Evolutionary conservation across 2,888 invertebrate species (phyloP).

Genomic region (Chrysolina oricalcia): DNA sequence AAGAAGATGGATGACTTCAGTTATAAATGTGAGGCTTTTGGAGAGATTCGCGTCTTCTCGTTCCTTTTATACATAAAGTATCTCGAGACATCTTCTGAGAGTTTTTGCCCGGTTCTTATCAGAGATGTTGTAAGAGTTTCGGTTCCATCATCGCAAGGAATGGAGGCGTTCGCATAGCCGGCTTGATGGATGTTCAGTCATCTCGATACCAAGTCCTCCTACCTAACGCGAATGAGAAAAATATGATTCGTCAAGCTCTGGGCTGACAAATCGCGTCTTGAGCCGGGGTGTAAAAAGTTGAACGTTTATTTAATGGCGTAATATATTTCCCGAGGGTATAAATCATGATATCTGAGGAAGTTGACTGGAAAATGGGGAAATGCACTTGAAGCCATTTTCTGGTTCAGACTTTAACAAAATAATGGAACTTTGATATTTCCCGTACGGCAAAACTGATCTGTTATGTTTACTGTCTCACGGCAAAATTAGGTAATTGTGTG

Average conservation of each 20-base stretch:
- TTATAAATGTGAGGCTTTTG: constrained; percentile 74
- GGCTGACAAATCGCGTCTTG: constrained; percentile 59
- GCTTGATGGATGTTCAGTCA: constrained; percentile 68
- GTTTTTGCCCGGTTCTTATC: constrained; percentile 70
- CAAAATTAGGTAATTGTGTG: no score
- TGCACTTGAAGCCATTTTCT: neutral
- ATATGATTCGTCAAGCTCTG: constrained; percentile 59
- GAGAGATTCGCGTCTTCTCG: constrained; percentile 66
- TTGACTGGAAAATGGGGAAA: neutral
- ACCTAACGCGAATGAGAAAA: constrained; percentile 57
- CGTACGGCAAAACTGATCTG: no score
- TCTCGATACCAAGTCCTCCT: constrained; percentile 50
- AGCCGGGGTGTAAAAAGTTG: constrained; percentile 57
- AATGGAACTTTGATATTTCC: no score
- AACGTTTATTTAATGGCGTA: constrained; percentile 55
- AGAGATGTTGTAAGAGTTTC: constrained; percentile 71
- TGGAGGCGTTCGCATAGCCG: constrained; percentile 59
- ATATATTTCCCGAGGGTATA: constrained; percentile 51
- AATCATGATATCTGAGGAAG: constrained; percentile 6
- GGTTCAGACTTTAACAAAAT: no score
- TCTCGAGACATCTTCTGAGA: constrained; percentile 65
- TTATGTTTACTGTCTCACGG: no score
- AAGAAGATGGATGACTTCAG: constrained; percentile 75
- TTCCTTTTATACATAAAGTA: constrained; percentile 71
- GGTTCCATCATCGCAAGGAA: constrained; percentile 70